phyloP scores from a whole-genome alignment of 37 sponge, comb jelly and placozoan species.

The Lycopodina hypogea region DNA sequence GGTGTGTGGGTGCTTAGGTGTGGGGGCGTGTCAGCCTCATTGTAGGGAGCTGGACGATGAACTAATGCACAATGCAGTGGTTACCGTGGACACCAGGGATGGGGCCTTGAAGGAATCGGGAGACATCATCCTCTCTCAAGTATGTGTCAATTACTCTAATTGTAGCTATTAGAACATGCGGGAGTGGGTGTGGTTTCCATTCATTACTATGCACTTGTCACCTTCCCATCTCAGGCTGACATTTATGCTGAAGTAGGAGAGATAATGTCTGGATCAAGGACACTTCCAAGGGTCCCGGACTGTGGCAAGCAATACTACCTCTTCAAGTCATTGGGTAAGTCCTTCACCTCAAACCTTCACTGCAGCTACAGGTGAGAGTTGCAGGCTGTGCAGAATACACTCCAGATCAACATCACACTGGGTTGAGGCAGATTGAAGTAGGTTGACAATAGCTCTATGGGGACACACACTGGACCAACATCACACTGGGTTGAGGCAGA shows the following conservation, averaged over 20 bases:
- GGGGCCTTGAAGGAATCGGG: constrained; percentile 87
- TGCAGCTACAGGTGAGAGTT: no score
- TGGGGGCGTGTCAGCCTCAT: constrained; percentile 74
- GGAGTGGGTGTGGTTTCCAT: background rate
- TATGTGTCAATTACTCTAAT: background rate
- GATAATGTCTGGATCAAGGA: constrained; percentile 44
- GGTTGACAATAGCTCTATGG: no score
- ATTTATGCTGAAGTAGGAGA: constrained; percentile 59
- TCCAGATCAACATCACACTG: no score
- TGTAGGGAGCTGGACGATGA: constrained; percentile 90
- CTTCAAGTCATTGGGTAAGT: constrained; percentile 82
- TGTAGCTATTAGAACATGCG: background rate
- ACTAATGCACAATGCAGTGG: constrained; percentile 76
- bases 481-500: no score
- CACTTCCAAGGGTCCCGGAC: constrained; percentile 28
- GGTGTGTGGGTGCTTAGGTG: constrained; percentile 26
- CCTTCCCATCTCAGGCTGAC: background rate
- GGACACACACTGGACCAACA: no score
- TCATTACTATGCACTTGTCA: background rate
- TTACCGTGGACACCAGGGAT: constrained; percentile 74
- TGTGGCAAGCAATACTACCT: constrained; percentile 66
- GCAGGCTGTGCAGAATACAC: no score
- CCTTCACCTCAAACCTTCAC: background rate
- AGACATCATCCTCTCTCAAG: constrained; percentile 76
- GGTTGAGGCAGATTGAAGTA: no score